Evolutionary conservation across 1,140 invertebrate species (phyloP).

Genomic region (Ceratina japonica): DNA sequence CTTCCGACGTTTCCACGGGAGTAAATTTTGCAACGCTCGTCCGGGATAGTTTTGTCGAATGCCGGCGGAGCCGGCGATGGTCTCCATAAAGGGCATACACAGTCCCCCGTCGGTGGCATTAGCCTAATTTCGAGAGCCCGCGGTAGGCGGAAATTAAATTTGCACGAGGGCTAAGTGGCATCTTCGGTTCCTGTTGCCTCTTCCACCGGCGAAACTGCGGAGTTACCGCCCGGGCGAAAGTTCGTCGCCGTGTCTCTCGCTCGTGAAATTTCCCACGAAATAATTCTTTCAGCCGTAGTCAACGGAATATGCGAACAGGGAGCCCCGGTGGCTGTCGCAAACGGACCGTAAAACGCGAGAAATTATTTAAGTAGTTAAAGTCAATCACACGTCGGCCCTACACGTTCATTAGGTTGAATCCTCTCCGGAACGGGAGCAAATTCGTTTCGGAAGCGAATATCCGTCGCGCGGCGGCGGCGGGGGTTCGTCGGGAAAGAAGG

Average conservation of each 20-base stretch:
- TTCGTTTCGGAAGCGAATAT: too few relatives aligned
- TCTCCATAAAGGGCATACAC: conserved; percentile 30
- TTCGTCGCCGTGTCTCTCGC: conserved; percentile 31
- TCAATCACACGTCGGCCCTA: too few relatives aligned
- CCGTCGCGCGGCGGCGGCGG: too few relatives aligned
- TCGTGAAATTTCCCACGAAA: conserved; percentile 46
- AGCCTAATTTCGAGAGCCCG: conserved; percentile 55
- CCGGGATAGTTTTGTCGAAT: conserved; percentile 20
- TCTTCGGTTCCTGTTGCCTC: conserved; percentile 54
- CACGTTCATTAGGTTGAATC: neutral
- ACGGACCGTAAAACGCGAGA: neutral
- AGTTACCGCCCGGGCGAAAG: conserved; percentile 44
- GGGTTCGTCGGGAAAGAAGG: too few relatives aligned
- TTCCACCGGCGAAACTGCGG: conserved; percentile 9
- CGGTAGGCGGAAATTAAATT: conserved; percentile 60
- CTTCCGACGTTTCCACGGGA: neutral
- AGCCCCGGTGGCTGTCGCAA: neutral
- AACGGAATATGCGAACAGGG: conserved; percentile 2
- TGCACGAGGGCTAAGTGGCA: conserved; percentile 65
- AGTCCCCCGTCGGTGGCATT: conserved; percentile 31
- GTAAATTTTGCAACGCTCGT: conserved; percentile 31
- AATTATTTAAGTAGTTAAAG: too few relatives aligned
- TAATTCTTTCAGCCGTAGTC: conserved; percentile 48
- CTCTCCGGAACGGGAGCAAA: neutral
- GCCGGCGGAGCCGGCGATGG: neutral